These are phyloP conservation scores for Lochmaea crataegi DNA, from an alignment of 2,888 invertebrate genomes.

Conservation along the genomic window DNA sequence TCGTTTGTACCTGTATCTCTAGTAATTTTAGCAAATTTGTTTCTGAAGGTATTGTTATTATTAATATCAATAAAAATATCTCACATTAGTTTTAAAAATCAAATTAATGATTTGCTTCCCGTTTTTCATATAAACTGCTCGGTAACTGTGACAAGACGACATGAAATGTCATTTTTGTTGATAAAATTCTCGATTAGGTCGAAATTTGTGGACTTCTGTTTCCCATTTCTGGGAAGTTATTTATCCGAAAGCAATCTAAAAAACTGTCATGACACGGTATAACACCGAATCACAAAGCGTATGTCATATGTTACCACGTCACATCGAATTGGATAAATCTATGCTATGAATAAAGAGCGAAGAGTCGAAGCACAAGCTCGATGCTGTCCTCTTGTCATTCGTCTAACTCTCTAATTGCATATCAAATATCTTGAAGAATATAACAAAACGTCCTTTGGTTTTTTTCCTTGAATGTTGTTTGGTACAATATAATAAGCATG, in stretches of 20 bases:
- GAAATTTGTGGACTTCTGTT: neutral
- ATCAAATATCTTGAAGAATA: conserved; percentile 41
- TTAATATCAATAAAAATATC: no score
- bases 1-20: no score
- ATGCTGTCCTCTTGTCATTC: conserved; percentile 38
- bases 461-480: conserved; percentile 17
- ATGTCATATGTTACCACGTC: conserved; percentile 36
- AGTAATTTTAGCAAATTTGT: no score
- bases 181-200: no score
- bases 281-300: conserved; percentile 30
- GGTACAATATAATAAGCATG: no score
- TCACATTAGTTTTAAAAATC: no score
- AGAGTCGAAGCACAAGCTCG: conserved; percentile 18
- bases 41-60: no score
- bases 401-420: conserved; percentile 44
- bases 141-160: no score
- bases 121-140: no score
- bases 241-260: conserved; percentile 6
- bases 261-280: conserved; percentile 34
- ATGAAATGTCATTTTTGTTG: no score
- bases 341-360: conserved; percentile 17
- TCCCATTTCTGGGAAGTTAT: neutral
- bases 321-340: conserved; percentile 25
- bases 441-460: conserved; percentile 22
- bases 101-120: no score